Evolutionary conservation across 2,113 vertebrate species (phyloP).

Genomic region (Clarias magur): DNA sequence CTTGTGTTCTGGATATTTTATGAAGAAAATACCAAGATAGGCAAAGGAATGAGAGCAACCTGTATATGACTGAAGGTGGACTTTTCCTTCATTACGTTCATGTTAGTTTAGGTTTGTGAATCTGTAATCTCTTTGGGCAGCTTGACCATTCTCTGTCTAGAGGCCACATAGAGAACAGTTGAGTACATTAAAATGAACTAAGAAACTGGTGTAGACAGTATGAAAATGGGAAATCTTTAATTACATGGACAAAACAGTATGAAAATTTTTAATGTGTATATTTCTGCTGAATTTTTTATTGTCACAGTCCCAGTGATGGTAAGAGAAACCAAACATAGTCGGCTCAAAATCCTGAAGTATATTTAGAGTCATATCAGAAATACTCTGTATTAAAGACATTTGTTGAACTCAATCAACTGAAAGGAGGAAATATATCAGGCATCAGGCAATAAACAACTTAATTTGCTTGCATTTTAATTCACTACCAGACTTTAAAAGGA

Average conservation of each 20-base stretch:
- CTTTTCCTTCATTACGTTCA: constrained; percentile 75
- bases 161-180: constrained; percentile 40
- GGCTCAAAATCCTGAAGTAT: constrained; percentile 16
- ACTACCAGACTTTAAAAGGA: constrained; percentile 39
- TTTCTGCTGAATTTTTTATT: constrained; percentile 32
- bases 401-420: constrained; percentile 35
- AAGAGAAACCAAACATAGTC: constrained; percentile 3
- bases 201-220: constrained; percentile 41
- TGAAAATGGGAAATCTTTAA: neutral
- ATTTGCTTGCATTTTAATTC: constrained; percentile 67
- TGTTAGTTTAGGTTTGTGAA: constrained; percentile 75
- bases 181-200: constrained; percentile 45
- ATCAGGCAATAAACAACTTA: constrained; percentile 74
- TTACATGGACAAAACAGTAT: constrained; percentile 21
- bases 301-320: constrained; percentile 9
- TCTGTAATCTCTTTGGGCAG: constrained; percentile 75
- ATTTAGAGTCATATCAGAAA: constrained; percentile 13
- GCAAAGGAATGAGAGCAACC: constrained; percentile 68
- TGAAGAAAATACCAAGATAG: constrained; percentile 58
- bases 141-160: constrained; percentile 68
- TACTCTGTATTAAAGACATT: constrained; percentile 30
- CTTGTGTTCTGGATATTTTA: constrained; percentile 54
- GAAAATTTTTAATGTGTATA: constrained; percentile 41
- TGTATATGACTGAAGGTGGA: constrained; percentile 75
- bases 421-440: constrained; percentile 62